These are phyloP conservation scores for Zonotrichia leucophrys DNA, from an alignment of 2,113 vertebrate genomes.

Conservation along the genomic window DNA sequence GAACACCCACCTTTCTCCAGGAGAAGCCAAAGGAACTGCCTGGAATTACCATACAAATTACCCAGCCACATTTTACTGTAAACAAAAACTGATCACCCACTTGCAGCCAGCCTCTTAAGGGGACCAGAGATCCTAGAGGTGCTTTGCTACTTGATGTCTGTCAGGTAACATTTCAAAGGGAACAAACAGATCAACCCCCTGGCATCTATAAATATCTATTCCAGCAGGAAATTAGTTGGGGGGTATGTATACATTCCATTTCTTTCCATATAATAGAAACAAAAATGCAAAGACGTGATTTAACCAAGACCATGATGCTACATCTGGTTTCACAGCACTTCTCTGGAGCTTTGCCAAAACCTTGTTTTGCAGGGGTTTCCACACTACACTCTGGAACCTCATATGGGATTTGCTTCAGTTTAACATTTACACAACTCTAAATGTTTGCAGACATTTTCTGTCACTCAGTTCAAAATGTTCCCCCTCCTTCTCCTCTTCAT, in stretches of 20 bases:
- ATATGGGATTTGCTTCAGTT: background rate
- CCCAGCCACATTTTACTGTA: background rate
- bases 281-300: background rate
- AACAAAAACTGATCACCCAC: background rate
- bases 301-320: background rate
- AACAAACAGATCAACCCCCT: background rate
- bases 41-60: background rate
- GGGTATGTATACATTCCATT: background rate
- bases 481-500: background rate
- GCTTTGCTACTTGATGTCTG: background rate
- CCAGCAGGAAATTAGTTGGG: background rate
- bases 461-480: slow-evolving; percentile 4
- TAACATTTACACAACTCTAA: background rate
- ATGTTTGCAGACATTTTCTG: slow-evolving; percentile 22
- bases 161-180: background rate
- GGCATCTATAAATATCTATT: no score
- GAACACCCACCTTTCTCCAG: background rate
- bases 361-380: background rate
- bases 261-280: background rate
- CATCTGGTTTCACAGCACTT: background rate
- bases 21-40: background rate
- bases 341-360: background rate
- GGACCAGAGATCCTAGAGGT: background rate
- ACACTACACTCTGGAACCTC: background rate
- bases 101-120: background rate